Percentiles rank a stretch among this genome's conserved stretches.
These are phyloP conservation scores for Butorides virescens DNA, from an alignment of 2,113 vertebrate species.

Conservation along the genomic window DNA sequence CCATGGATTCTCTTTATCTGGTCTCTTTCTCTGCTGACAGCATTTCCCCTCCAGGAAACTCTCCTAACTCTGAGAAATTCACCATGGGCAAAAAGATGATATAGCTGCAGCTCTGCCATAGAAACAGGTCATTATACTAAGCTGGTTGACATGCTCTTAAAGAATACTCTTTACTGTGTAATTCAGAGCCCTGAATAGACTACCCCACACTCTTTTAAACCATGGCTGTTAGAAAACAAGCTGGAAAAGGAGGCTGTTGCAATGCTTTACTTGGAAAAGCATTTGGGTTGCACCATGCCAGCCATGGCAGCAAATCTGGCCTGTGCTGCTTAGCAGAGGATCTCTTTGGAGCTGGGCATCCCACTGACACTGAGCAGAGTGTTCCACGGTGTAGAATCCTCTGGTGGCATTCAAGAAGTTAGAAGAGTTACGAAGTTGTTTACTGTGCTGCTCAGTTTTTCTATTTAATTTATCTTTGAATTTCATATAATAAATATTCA, in stretches of 20 bases:
- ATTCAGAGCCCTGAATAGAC: not conserved
- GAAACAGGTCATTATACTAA: not conserved
- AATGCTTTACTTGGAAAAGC: not conserved
- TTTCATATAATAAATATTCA: not conserved
- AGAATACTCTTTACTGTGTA: not conserved
- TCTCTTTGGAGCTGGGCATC: not conserved
- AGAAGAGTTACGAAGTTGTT: not conserved
- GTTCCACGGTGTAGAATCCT: not conserved
- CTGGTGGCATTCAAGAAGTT: not conserved
- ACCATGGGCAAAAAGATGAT: not conserved
- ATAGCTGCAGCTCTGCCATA: not conserved
- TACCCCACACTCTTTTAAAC: not conserved
- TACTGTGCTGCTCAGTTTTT: not conserved
- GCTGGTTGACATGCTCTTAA: not conserved
- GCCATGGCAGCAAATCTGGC: not conserved
- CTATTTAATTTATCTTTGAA: not conserved
- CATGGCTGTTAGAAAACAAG: not conserved
- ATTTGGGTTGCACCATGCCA: not conserved
- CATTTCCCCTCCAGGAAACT: not conserved
- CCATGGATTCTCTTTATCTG: not conserved
- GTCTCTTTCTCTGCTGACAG: not conserved
- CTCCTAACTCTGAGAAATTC: not conserved
- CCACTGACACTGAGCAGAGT: not conserved
- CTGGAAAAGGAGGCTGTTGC: not conserved
- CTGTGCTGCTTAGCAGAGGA: not conserved